phyloP scores from a whole-genome alignment of 2,888 invertebrate genomes.

The Lottia scabra region DNA sequence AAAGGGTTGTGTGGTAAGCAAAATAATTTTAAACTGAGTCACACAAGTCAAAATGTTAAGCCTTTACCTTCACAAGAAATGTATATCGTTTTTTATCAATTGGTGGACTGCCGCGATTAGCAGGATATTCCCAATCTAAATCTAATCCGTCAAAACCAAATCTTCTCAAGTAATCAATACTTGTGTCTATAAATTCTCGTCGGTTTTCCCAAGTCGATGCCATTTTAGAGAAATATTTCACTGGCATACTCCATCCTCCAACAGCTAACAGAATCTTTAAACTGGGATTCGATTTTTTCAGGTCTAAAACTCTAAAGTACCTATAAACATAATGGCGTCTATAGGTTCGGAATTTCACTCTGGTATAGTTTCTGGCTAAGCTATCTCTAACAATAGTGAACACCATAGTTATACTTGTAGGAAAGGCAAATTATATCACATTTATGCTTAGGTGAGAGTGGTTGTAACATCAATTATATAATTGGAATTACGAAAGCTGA shows the following conservation, averaged over 20 bases:
- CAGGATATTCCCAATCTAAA: conserved; percentile 1
- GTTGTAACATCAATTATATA: no score
- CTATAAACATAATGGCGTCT: background rate
- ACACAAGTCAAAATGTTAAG: background rate
- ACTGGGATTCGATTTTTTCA: background rate
- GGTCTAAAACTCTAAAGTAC: background rate
- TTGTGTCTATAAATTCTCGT: background rate
- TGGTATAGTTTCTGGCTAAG: no score
- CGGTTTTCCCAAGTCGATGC: background rate
- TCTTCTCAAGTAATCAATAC: background rate
- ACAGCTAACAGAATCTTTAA: background rate
- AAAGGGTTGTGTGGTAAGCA: no score
- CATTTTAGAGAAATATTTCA: background rate
- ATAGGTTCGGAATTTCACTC: no score
- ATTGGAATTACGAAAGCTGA: no score
- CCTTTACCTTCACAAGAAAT: background rate
- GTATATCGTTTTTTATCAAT: background rate
- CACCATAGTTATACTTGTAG: no score
- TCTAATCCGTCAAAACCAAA: conserved; percentile 4
- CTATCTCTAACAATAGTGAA: no score
- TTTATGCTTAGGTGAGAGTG: no score
- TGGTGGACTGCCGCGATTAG: background rate
- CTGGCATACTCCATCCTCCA: background rate
- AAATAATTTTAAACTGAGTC: no score
- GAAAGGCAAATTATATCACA: no score